Evolutionary conservation across 2,888 invertebrate genomes (phyloP), one percentile per base, ranked within the genome.

Genomic region (Physocephala rufipes): DNA sequence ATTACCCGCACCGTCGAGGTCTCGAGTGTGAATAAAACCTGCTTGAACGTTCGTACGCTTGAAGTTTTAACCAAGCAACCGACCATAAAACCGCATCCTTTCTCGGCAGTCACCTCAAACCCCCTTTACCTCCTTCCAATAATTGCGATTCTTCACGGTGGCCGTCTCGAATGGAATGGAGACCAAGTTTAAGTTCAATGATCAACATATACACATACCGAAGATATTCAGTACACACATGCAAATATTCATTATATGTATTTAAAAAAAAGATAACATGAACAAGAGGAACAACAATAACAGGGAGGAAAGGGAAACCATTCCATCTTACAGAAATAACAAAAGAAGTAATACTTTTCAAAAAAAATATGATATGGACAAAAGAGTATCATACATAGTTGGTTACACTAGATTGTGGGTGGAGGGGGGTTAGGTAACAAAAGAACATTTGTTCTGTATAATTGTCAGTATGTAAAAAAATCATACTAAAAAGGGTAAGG

Each of bases 161-260:
- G 36, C 36, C 36, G 19, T 28, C 16, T 28, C 16, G 47, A 3
- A 49, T 47, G 45, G 49, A 47, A 15, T 26, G 36, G 28, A 30
- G 21, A 45, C 63, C 63, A 63, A 63, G 63, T 63, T 43, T 45
- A 64, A 64, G 64, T 64, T 64, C 49, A 64, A 24, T n/a, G n/a
- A n/a, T n/a, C n/a, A n/a, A n/a, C 49, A 47, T 64, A 19, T 28
- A 45, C 45, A 24, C 21, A 61, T 19, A 16, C 30, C 1, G 2
- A 7, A 15, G 15, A 21, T 55, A 55, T 2, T 19, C 16, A 26
- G 24, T 49, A 64, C n/a, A 26, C 21, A 64, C 47, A 19, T 45
- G 45, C 12, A 45, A 43, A 63, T 45, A 63, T 12, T 30, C n/a
- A n/a, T n/a, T n/a, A n/a, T n/a, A n/a, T n/a, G n/a, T n/a, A n/a